Conservation (phyloP, 1,140 invertebrate genomes). For the Ericerus pela region DNA sequence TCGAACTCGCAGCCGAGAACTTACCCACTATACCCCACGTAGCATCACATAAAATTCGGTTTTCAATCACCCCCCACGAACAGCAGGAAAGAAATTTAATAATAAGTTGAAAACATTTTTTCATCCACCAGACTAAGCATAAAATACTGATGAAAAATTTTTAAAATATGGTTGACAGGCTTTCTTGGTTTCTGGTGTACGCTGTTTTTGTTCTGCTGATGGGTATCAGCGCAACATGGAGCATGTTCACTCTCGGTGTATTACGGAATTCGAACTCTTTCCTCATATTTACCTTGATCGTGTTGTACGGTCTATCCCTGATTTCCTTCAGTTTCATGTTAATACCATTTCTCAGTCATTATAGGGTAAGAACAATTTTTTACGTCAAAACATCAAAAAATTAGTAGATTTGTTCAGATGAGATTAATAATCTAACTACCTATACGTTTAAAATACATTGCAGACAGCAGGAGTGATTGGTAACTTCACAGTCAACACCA, state of each 20-base stretch:
- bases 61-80: too few relatives aligned
- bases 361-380: constrained; percentile 41
- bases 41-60: too few relatives aligned
- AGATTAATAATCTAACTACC: not conserved
- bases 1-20: too few relatives aligned
- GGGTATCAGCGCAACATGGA: constrained; percentile 47
- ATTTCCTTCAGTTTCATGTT: constrained; percentile 71
- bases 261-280: constrained; percentile 63
- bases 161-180: too few relatives aligned
- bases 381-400: constrained; percentile 38
- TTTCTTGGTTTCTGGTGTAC: constrained; percentile 74
- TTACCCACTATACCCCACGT: too few relatives aligned
- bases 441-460: constrained; percentile 23
- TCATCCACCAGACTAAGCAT: too few relatives aligned
- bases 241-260: constrained; percentile 55
- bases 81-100: too few relatives aligned
- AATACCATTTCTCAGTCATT: constrained; percentile 72
- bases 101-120: too few relatives aligned
- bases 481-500: constrained; percentile 56
- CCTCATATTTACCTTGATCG: constrained; percentile 59
- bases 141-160: constrained; percentile 18
- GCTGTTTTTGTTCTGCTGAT: constrained; percentile 52
- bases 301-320: constrained; percentile 64
- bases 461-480: constrained; percentile 65
- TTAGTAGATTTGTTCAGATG: constrained; percentile 55